Evolutionary conservation across 2,113 vertebrate genomes (phyloP).

Genomic region (Anguilla japonica): DNA sequence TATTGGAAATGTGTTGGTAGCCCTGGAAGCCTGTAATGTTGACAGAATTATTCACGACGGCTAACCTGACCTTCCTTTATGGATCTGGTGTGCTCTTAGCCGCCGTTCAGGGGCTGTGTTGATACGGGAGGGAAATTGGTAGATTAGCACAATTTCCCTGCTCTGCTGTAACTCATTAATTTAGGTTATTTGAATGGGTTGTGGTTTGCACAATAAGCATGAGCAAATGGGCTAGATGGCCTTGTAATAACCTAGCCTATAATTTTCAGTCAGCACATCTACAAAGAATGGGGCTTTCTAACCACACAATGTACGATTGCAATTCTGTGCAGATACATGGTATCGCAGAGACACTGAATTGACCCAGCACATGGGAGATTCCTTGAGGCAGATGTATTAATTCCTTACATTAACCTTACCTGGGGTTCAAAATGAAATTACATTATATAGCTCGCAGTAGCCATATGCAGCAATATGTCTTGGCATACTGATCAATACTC

Average conservation of each 20-base stretch:
- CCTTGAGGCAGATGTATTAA: not conserved
- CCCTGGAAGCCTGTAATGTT: not conserved
- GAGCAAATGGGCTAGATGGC: not conserved
- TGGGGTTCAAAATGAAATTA: not conserved
- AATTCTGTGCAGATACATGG: not conserved
- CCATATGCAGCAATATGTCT: not conserved
- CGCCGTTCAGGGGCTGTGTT: not conserved
- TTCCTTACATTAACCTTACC: not conserved
- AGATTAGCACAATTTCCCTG: not conserved
- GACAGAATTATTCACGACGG: not conserved
- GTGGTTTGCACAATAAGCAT: not conserved
- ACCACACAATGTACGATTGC: not conserved
- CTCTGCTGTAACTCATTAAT: not conserved
- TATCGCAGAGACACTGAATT: not conserved
- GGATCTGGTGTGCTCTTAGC: not conserved
- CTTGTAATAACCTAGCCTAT: not conserved
- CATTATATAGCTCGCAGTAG: not conserved
- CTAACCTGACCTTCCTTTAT: not conserved
- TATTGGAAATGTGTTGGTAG: not conserved
- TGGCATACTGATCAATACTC: not conserved
- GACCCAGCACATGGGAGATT: not conserved
- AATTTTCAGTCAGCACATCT: not conserved
- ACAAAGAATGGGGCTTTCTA: not conserved
- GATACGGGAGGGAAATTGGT: not conserved
- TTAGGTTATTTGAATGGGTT: not conserved